Base-by-base conservation (phyloP, 1,140 invertebrate species). In the Neelides sp. region DNA sequence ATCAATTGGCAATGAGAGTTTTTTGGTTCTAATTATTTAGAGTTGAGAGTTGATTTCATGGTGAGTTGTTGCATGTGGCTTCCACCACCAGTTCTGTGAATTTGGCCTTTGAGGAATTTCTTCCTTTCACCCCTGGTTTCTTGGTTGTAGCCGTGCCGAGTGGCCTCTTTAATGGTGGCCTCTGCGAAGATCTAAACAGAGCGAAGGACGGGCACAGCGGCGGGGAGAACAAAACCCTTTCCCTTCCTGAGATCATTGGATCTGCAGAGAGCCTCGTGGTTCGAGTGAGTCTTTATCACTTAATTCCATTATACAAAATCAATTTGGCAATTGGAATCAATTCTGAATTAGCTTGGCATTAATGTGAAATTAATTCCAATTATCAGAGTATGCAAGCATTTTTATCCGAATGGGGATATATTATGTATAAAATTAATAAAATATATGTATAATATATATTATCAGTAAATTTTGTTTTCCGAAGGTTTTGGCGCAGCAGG, bases 231-330 rank as follows among this genome's bases (percentile, higher is more conserved):
- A 72, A 79, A 59, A 75, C 79, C 54, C 77, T 84, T 65, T 86
- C 84, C 55, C 71, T 86, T 54, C 55, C 82, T 62, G 83, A 85
- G 64, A 83, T 90, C 30, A 78, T 88, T 61, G 87, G 88, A 32
- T 90, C 88, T 61, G 91, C 90, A 26, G 90, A 95, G 68, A 92
- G 84, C 68, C 74, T 95, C 47, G 89, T 95, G 50, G 86, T 86
- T 58, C 80, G 88, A 71, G 87, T 91, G 69, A 74, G 73, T 69
- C 2, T 20, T 12, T 10, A 15, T 32, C 5, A n/a, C 4, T 45
- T 10, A 13, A 32, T 32, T 32, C 28, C 28, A 32, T n/a, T 32
- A 7, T 32, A 32, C 28, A 8, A 35, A 43, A 24, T 5, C 4
- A 3, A 34, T 51, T 4, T 44, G 8, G 23, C 17, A 43, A 20